Evolutionary conservation across 2,797 vertebrate genomes (phyloP).

Genomic region (Sebastes matsubarae): DNA sequence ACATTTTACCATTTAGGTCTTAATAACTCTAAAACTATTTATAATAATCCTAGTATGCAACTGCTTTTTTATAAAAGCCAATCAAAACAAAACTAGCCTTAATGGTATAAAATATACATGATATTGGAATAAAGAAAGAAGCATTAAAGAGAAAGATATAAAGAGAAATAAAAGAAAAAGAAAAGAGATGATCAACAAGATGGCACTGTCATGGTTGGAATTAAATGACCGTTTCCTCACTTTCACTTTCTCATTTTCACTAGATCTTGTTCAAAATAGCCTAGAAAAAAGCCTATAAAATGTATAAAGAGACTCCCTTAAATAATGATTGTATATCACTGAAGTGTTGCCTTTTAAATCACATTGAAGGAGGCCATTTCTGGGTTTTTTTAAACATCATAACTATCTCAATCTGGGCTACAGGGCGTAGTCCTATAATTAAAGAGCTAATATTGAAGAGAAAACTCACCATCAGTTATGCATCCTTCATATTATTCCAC

Average conservation of each 20-base stretch:
- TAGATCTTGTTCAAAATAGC: not conserved
- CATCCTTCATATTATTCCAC: not conserved
- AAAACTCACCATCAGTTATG: constrained; percentile 27
- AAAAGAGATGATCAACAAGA: not conserved
- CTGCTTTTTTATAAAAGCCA: not conserved
- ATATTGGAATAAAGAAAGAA: not conserved
- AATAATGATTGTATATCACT: not conserved
- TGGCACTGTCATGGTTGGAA: not conserved
- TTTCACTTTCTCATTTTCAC: not conserved
- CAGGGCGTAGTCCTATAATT: not conserved
- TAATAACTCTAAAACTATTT: not conserved
- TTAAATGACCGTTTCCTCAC: not conserved
- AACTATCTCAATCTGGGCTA: not conserved
- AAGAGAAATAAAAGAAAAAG: not conserved
- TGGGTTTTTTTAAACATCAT: not conserved
- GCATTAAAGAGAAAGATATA: not conserved
- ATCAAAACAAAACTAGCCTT: not conserved
- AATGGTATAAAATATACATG: not conserved
- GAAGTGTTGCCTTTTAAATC: not conserved
- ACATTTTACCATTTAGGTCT: not conserved
- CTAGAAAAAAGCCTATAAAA: not conserved
- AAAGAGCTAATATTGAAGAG: not conserved
- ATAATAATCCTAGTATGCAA: not conserved
- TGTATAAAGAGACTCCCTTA: not conserved
- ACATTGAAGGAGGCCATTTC: accelerated